phyloP scores from a whole-genome alignment of 2,888 invertebrate species.

The Biston stratarius region DNA sequence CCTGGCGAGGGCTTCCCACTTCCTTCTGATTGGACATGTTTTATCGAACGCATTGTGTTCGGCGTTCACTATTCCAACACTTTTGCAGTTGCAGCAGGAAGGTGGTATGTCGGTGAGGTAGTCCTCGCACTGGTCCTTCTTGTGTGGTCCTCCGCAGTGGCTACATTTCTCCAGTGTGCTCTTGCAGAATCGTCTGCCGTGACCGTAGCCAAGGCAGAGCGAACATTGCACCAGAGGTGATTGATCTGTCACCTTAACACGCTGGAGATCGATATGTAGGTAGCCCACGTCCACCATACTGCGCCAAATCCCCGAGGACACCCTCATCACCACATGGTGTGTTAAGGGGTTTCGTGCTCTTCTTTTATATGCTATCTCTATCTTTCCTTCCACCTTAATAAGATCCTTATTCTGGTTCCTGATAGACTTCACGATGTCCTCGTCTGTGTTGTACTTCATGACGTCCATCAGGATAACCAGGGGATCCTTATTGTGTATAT shows the following conservation, averaged over 20 bases:
- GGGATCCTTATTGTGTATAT: background rate
- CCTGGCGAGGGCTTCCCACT: background rate
- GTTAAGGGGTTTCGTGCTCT: background rate
- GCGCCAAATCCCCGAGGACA: conserved; percentile 19
- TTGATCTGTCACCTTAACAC: too few species aligned
- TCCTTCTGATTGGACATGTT: background rate
- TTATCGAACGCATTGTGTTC: background rate
- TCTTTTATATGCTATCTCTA: background rate
- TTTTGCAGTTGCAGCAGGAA: background rate
- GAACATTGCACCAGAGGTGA: too few species aligned
- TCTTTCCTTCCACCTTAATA: background rate
- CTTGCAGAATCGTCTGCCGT: background rate
- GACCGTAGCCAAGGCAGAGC: too few species aligned
- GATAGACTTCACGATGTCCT: background rate
- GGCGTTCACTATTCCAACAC: background rate
- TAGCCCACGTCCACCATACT: background rate
- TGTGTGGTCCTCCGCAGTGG: background rate
- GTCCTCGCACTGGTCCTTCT: background rate
- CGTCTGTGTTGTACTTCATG: background rate
- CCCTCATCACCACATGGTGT: background rate
- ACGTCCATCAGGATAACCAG: background rate
- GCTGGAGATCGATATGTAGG: background rate
- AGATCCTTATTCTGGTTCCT: background rate
- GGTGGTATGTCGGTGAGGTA: background rate
- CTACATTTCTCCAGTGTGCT: background rate